phyloP scores from a whole-genome alignment of 2,113 vertebrate species.

The Tetraodon nigroviridis region DNA sequence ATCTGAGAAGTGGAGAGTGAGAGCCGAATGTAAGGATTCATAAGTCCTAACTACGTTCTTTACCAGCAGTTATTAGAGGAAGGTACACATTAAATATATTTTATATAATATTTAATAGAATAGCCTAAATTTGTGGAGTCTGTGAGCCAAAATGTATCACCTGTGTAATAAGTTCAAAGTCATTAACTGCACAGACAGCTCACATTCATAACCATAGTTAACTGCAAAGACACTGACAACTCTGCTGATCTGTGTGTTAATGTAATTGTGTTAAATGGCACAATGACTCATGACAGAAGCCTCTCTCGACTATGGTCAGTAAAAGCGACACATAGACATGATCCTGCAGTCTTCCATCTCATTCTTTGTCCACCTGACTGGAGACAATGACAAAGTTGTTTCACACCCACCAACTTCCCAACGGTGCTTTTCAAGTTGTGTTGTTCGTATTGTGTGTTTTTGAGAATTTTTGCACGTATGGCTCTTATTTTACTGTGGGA shows the following conservation, averaged over 20 bases:
- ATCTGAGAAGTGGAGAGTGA: too few relatives aligned
- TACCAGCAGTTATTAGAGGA: not conserved
- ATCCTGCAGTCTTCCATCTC: too few relatives aligned
- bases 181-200: slow-evolving; percentile 26
- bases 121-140: too few relatives aligned
- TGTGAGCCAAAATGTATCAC: slow-evolving; percentile 2
- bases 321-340: slow-evolving; percentile 17
- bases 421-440: too few relatives aligned
- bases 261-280: slow-evolving; percentile 31
- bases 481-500: too few relatives aligned
- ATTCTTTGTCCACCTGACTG: too few relatives aligned
- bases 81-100: not conserved
- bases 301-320: slow-evolving; percentile 22
- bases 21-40: not conserved
- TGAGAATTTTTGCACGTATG: too few relatives aligned
- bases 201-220: slow-evolving; percentile 40
- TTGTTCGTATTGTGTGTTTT: too few relatives aligned
- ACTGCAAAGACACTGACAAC: slow-evolving; percentile 33
- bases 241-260: slow-evolving; percentile 22
- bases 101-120: too few relatives aligned
- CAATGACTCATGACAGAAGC: slow-evolving; percentile 27
- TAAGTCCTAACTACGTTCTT: not conserved
- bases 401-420: too few relatives aligned
- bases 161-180: slow-evolving; percentile 22
- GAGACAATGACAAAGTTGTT: too few relatives aligned